Conservation (phyloP, 2,888 invertebrate species). For the Calameuta idolon region DNA sequence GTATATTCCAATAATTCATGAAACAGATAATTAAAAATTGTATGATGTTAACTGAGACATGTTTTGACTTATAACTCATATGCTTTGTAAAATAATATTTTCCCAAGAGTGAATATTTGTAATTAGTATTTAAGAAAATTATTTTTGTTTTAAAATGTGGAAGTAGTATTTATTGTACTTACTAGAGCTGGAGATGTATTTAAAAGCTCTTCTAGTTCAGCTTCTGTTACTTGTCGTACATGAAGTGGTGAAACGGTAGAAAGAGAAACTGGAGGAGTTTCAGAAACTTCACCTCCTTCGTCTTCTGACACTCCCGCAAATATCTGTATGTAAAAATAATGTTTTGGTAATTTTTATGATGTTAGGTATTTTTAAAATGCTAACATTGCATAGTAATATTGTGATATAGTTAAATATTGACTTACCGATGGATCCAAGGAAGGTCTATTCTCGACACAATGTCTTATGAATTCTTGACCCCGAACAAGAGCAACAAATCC, state of each 20-base stretch:
- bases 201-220: conserved; percentile 57
- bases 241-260: conserved; percentile 30
- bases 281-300: conserved; percentile 31
- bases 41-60: background rate
- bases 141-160: background rate
- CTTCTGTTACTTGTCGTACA: conserved; percentile 48
- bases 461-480: conserved; percentile 82
- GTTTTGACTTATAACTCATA: background rate
- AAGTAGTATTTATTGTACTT: conserved; percentile 22
- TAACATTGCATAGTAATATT: background rate
- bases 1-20: background rate
- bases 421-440: conserved; percentile 53
- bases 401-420: conserved; percentile 9
- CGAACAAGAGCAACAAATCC: conserved; percentile 85
- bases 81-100: background rate
- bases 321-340: conserved; percentile 37
- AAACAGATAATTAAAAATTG: background rate
- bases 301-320: conserved; percentile 42
- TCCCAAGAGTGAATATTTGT: too few relatives aligned
- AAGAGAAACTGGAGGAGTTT: conserved; percentile 36
- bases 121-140: background rate
- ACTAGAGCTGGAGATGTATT: conserved; percentile 56
- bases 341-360: background rate
- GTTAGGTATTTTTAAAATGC: conserved; percentile 5
- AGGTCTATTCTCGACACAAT: conserved; percentile 54